Evolutionary conservation across 2,888 invertebrate genomes (phyloP), one percentile per base, ranked within the genome.

Genomic region (Leptinotarsa haldemani): DNA sequence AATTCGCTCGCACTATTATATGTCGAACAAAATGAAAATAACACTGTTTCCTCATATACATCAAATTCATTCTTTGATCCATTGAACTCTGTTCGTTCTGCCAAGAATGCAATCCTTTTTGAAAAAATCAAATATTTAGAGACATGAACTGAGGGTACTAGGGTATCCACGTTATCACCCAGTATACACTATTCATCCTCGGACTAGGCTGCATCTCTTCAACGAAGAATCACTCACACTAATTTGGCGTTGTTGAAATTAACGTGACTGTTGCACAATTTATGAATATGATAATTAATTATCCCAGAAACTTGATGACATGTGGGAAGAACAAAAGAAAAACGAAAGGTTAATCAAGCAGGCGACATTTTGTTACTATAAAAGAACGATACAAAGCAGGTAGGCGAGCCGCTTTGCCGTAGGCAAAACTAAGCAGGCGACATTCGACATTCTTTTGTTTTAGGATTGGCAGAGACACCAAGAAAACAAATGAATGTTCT

Each of bases 351-450:
- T 74, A 75, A 78, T 71, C 74, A 71, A 76, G 76, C 22, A 75
- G 77, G 78, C 76, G 76, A 78, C 76, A 78, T 77, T 75, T 75
- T 70, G 74, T 77, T 74, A 58, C 68, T 65, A 77, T 69, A 77
- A 75, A 64, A 70, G 73, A 76, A 78, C 73, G 64, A 78, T 69
- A 76, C 69, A 52, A 74, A 74, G 69, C 79, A 81, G 80, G 81
- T 80, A 80, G 80, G 80, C 79, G 79, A 79, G 76, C 77, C 77
- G 79, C 75, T 77, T 76, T 61, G 78, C 80, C 77, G 13, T 20
- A 74, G 79, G 80, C 77, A 64, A 71, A 76, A 70, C 68, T 65
- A 75, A 66, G 66, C 76, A 74, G 76, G 78, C 77, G 77, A 78
- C 75, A 74, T 76, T 75, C 77, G 73, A 76, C 77, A 78, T 78